Conservation (phyloP, 2,797 vertebrate genomes). For the Hypotaenidia okinawae region DNA sequence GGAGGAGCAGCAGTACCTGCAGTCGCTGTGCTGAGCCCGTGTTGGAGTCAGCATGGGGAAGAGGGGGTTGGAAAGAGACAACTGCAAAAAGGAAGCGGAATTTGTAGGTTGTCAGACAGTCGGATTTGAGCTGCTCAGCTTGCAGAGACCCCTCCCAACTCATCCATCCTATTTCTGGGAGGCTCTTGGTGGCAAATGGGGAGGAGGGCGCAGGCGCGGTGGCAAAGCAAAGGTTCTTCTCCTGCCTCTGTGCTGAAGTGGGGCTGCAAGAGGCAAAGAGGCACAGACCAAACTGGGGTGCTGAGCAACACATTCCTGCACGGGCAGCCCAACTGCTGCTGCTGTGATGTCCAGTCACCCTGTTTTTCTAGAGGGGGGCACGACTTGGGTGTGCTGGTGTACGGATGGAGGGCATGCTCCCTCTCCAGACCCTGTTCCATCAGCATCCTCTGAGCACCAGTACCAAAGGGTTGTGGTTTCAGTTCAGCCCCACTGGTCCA, state of each 20-base stretch:
- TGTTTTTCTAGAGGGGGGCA: accelerated
- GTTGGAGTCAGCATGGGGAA: neutral
- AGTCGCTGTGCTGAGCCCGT: neutral
- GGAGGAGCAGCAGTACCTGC: neutral
- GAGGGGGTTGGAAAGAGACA: neutral
- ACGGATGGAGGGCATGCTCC: neutral
- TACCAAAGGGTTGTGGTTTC: neutral
- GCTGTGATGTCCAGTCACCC: accelerated
- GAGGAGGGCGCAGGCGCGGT: accelerated
- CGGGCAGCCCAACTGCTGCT: accelerated
- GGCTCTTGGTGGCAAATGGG: neutral
- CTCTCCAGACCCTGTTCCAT: neutral
- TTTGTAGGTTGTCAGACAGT: neutral
- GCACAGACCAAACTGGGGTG: neutral
- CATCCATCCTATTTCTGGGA: neutral
- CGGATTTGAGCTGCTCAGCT: neutral
- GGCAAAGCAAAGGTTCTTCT: neutral
- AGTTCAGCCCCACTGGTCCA: neutral
- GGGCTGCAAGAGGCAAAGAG: neutral
- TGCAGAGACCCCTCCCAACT: neutral
- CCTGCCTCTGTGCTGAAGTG: neutral
- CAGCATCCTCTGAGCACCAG: neutral
- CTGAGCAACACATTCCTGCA: accelerated
- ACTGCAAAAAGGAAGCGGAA: neutral
- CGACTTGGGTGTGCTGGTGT: accelerated